Conservation (phyloP, 1,140 invertebrate genomes). For the Aporrectodea caliginosa region DNA sequence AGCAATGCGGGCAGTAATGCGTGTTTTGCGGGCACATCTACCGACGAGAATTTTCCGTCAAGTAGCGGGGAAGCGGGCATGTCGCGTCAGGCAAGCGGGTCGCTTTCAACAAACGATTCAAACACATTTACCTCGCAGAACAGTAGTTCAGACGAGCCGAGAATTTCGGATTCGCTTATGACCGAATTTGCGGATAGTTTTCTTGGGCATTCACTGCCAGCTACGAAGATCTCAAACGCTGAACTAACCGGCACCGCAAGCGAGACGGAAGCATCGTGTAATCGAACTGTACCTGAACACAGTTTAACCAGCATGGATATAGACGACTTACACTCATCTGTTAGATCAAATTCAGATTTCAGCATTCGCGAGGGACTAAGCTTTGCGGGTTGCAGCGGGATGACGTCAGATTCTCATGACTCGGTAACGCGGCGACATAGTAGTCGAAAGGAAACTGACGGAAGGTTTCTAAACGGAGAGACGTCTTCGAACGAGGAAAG, state of each 20-base stretch:
- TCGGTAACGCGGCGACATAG: not conserved
- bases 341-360: not conserved
- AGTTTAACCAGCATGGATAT: no score
- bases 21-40: no score
- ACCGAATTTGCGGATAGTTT: not conserved
- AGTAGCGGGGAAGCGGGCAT: no score
- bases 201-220: not conserved
- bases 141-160: not conserved
- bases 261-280: not conserved
- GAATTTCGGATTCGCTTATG: not conserved
- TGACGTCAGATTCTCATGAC: not conserved
- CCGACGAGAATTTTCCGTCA: no score
- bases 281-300: not conserved
- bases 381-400: not conserved
- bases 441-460: not conserved
- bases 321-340: no score
- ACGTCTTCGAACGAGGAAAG: conserved; percentile 25
- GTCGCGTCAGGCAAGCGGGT: not conserved
- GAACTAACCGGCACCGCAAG: not conserved
- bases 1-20: not conserved
- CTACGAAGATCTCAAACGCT: not conserved
- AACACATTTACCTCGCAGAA: not conserved
- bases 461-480: conserved; percentile 18
- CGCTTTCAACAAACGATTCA: not conserved
- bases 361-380: not conserved